Evolutionary conservation across 2,888 invertebrate genomes (phyloP).

Genomic region (Stenchaetothrips biformis): DNA sequence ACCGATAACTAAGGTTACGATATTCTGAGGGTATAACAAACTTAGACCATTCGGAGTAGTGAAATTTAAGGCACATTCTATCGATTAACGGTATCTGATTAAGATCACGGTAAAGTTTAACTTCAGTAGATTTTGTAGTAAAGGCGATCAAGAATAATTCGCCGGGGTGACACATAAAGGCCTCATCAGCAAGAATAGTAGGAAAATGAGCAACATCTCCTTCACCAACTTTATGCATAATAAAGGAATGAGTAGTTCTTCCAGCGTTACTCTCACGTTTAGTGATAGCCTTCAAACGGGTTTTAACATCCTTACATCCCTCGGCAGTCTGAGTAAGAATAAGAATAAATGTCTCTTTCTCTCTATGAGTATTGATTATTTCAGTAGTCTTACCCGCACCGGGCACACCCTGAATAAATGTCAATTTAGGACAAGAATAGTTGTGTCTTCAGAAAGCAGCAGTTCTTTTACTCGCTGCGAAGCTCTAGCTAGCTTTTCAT

Average conservation of each 20-base stretch:
- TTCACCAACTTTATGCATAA: too few species aligned
- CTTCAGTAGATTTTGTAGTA: not conserved
- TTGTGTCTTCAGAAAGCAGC: not conserved
- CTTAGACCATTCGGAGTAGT: not conserved
- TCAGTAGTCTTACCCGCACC: not conserved
- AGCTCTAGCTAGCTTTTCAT: not conserved
- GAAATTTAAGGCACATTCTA: not conserved
- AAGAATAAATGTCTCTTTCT: not conserved
- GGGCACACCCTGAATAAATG: not conserved
- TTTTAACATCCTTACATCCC: not conserved
- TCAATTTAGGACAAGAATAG: not conserved
- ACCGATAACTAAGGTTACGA: not conserved
- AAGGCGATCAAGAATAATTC: not conserved
- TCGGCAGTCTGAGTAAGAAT: not conserved
- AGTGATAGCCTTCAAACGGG: too few species aligned
- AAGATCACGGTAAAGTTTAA: not conserved
- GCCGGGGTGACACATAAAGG: not conserved
- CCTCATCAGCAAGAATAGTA: not conserved
- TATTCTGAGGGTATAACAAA: not conserved
- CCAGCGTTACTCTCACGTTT: too few species aligned
- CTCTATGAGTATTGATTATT: not conserved
- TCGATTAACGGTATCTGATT: not conserved
- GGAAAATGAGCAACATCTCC: not conserved
- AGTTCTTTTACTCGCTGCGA: not conserved
- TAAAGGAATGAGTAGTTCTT: too few species aligned